Evolutionary conservation across 2,888 invertebrate genomes (phyloP), one percentile per base, ranked within the genome.

Genomic region (Priocnemis perturbator): DNA sequence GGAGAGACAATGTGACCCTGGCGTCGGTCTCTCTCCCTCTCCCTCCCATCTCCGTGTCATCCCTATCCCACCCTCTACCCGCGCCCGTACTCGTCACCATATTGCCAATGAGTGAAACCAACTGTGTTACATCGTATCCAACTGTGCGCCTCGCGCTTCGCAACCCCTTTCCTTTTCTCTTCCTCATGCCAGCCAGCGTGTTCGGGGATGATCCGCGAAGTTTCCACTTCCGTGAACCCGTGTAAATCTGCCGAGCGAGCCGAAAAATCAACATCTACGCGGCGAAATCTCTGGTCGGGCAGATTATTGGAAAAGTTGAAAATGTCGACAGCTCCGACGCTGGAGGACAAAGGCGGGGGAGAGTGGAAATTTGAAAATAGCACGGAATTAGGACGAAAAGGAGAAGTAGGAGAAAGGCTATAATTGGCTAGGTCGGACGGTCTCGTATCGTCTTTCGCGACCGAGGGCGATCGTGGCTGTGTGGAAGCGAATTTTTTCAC

Each of bases 101-200:
- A 87, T 87, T 87, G 85, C 82, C 86, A 86, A 87, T 87, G 85
- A 85, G 82, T 81, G 82, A 81, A 83, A 78, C 82, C 83, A 78
- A 81, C 81, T 83, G 79, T 82, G 77, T 79, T 77, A 69, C 73
- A 72, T 57, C 71, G 65, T 55, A 50, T 19, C 63, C 55, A 50
- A 67, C 71, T 71, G 71, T 69, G 52, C 64, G 44, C 26, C 56
- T 20, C 53, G 57, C 59, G 55, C 59, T 60, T 66, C 71, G 69
- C 57, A 50, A 26, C 14, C 7, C 37, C 1, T 9, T 9, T 37
- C 1, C 37, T 9, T 37, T 37, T 11, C 37, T 37, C 37, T 37
- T 37, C 14, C 37, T 2, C 14, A 9, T 37, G 2, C 37, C 37
- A 37, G 2, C 37, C 11, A 37, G 7, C 14, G 26, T n/a, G n/a